Percentiles rank a stretch among this genome's conserved stretches.
Conservation (phyloP, 1,140 invertebrate genomes). For the Maconellicoccus hirsutus region DNA sequence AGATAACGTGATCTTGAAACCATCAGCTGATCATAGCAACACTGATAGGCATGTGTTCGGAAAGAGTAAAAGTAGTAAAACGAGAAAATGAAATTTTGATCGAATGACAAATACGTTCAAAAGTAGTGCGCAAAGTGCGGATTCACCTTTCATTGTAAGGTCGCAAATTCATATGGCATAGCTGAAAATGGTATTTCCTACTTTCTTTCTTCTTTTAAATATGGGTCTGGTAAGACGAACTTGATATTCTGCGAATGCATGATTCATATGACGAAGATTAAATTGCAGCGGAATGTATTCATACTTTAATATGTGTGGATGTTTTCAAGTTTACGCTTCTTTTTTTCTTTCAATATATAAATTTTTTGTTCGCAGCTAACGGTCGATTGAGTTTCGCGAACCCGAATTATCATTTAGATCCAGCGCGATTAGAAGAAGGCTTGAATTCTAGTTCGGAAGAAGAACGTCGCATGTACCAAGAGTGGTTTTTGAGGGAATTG, state of each 20-base stretch:
- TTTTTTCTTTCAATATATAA: conserved; percentile 17
- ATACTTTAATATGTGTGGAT: too few species aligned
- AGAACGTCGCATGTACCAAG: conserved; percentile 27
- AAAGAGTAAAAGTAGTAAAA: too few species aligned
- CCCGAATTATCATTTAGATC: conserved; percentile 71
- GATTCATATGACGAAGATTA: too few species aligned
- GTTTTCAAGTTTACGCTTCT: background rate
- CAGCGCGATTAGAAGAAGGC: conserved; percentile 60
- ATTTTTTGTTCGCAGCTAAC: conserved; percentile 55
- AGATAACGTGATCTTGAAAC: too few species aligned
- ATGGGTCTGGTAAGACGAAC: background rate
- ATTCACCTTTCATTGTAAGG: too few species aligned
- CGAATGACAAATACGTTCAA: too few species aligned
- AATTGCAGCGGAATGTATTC: too few species aligned
- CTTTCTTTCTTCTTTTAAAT: background rate
- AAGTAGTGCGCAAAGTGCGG: too few species aligned
- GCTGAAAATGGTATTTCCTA: background rate
- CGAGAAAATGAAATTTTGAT: too few species aligned
- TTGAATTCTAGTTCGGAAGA: conserved; percentile 45
- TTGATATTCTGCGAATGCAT: background rate
- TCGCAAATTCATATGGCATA: background rate
- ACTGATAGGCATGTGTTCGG: too few species aligned
- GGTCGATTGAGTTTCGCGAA: conserved; percentile 75
- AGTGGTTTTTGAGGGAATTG: conserved; percentile 45
- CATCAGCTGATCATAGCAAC: too few species aligned